Base-by-base conservation (phyloP, 2,797 vertebrate species). In the Acrocephalus scirpaceus region DNA sequence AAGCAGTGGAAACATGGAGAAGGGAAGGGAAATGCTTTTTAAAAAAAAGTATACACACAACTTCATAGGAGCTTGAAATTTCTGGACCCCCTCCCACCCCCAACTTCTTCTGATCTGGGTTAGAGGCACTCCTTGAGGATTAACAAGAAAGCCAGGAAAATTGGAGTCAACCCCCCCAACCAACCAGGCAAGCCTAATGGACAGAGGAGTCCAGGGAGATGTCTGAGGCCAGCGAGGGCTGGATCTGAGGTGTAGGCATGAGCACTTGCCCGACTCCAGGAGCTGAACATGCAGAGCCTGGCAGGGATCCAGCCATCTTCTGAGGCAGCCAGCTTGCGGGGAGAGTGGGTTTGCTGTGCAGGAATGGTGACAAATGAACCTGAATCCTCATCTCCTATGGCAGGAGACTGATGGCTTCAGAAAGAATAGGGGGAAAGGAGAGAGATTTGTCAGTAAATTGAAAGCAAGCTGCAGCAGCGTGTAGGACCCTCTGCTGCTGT, bases 131-230 rank as follows among this genome's bases (percentile, higher is more conserved):
- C 94, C 70, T 83, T 44, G 20, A 80, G 83, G 84, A 95, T 96
- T 96, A 95, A 86, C 27, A 74, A 83, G 88, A 40, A 95, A 96
- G 90, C 92, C 86, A 79, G 29, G 61, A 87, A 96, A 94, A 90
- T 29, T 1, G 0, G 83, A 92, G 76, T 85, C 82, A 91, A 80
- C 30, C 20, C 87, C 87, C 92, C 42, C 60, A 66, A 40, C 34
- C 64, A 66, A 34, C 9, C 3, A 17, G 86, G 86, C 56, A 87
- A 45, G 58, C 44, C 90, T 62, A 44, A 69, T 34, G 80, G 57
- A n/a, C 71, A 91, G 91, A 96, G 78, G 62, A 93, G 72, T 54
- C 69, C 40, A 66, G 58, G 69, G 79, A 94, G 83, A 78, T 7
- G 3, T 29, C 69, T 22, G 74, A 95, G 73, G 88, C 76, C 82